Base-by-base conservation (phyloP, 2,797 vertebrate genomes). In the Poecilia picta region DNA sequence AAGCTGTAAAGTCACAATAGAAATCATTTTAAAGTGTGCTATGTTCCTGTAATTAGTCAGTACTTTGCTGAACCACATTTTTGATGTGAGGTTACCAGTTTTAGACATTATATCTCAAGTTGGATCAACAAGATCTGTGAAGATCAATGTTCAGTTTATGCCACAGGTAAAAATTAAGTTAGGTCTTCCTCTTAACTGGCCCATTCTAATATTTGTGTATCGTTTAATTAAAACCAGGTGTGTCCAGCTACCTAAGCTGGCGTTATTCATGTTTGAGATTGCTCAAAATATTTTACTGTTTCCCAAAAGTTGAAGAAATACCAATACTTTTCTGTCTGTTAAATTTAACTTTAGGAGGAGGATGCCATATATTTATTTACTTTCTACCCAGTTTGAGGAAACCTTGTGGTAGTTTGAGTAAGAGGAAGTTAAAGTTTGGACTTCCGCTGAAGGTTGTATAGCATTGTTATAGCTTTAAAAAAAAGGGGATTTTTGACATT, bases 361-460 rank as follows among this genome's bases (percentile, higher is more conserved):
- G 59, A 33, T 62, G 57, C 16, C 28, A 64, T 64, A 18, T 16
- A 33, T 18, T 64, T 64, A 33, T 49, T 15, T 39, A 3, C 45
- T 71, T 71, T 13, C 28, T 51, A 2, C 46, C 72, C 68, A 59
- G 10, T 45, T 64, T 10, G 72, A 76, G 45, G 33, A 76, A 39
- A 74, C 62, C 41, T 68, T 74, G 18, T 18, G 36, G 39, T 33
- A 4, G 33, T 73, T 76, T 45, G 2, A 78, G 46, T 13, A 86
- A 75, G 77, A 75, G 81, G 83, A 88, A 88, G 84, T 64, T 73
- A 47, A 72, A 49, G 66, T 55, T 75, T 82, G 18, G 47, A 76
- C 31, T 82, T 84, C 74, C 74, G 51, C 68, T 83, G 23, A 77
- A 62, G 70, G 3, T 6, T 31, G 15, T 47, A 25, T 12, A 16